These are phyloP conservation scores for Micrastur ruficollis DNA, from an alignment of 2,797 vertebrate species.

Conservation along the genomic window DNA sequence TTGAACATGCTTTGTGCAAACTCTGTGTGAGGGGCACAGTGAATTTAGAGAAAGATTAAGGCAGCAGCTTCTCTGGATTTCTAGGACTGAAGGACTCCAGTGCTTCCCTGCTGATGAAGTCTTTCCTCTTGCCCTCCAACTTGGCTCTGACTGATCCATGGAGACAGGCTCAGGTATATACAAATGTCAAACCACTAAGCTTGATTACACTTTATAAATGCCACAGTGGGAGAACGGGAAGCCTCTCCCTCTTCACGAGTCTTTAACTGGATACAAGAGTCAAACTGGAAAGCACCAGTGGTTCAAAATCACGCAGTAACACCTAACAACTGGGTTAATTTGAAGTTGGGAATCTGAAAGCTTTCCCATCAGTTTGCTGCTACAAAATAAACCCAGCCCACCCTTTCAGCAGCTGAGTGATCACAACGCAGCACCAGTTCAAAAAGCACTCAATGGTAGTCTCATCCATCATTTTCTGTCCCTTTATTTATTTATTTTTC, in stretches of 20 bases:
- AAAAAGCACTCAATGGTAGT: constrained; percentile 38
- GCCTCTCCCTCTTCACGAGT: background rate
- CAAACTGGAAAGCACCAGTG: background rate
- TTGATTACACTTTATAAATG: background rate
- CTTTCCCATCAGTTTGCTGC: constrained; percentile 2
- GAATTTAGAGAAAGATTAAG: background rate
- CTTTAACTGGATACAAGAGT: background rate
- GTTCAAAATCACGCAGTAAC: background rate
- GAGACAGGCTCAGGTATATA: background rate
- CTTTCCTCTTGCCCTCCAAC: background rate
- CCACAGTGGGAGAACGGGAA: background rate
- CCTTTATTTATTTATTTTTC: constrained; percentile 37
- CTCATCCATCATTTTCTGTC: constrained; percentile 69
- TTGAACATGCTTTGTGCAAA: background rate
- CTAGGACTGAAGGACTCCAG: background rate
- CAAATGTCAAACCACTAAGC: constrained; percentile 10
- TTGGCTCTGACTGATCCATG: background rate
- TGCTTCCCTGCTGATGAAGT: background rate
- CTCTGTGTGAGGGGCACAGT: background rate
- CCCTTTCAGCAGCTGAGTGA: constrained; percentile 30
- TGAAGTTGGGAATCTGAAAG: constrained; percentile 20
- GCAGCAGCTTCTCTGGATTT: background rate
- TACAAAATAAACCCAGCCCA: background rate
- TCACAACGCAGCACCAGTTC: constrained; percentile 24
- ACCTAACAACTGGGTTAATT: background rate